Base-by-base conservation (phyloP, 2,888 invertebrate genomes). In the Acleris laterana region DNA sequence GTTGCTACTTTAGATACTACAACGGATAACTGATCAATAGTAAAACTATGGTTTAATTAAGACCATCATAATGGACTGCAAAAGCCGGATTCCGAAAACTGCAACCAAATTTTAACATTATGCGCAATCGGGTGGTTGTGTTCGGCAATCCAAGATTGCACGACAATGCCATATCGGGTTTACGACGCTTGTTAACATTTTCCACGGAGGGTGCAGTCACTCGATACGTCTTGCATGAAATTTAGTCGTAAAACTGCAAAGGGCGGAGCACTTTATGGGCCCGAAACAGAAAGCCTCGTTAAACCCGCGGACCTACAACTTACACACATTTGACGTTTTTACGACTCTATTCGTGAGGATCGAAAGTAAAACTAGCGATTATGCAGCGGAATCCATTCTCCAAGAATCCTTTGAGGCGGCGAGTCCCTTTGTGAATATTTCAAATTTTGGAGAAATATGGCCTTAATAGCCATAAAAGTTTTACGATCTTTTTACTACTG, bases 401-500 rank as follows among this genome's bases (percentile, higher is more conserved):
- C 71, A 72, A 79, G 82, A 82, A 83, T 79, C 77, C 77, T 76
- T 70, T 74, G 72, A 74, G 79, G 83, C 88, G 85, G 89, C 83
- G 77, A 83, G 82, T 79, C 76, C 76, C 84, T 88, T 88, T 86
- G 87, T 74, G 79, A 74, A 77, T 79, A 84, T 87, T 87, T 85
- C 83, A 80, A 85, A 88, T 87, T 90, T 85, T 76, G 77, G 80
- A 82, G 84, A 88, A 87, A 86, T 87, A 88, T 86, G 78, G 78
- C 81, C 81, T 78, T 81, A 80, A 84, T 84, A 85, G 81, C 83
- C 80, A 89, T 89, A 88, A 89, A 87, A 84, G 71, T 82, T 91
- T 91, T 82, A 92, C 83, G 86, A 85, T 68, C 69, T 68, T 86
- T 91, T 92, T 90, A 92, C 88, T 89, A 88, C 89, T 88, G 86